Base-by-base conservation (phyloP, 2,888 invertebrate genomes). In the Drosophila affinis region DNA sequence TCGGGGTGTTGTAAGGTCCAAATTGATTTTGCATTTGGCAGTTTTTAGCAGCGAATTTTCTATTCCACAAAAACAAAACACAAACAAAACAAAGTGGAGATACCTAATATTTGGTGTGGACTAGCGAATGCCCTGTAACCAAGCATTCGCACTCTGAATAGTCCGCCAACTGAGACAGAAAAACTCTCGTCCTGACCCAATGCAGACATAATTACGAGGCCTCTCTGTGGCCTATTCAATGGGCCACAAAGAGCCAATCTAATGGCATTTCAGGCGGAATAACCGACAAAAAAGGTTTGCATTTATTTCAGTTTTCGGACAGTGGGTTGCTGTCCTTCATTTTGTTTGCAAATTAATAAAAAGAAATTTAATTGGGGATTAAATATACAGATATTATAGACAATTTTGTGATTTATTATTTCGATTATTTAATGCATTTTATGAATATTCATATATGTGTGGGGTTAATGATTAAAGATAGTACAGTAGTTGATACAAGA, bases 11-110 rank as follows among this genome's bases (percentile, higher is more conserved):
- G 74, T 64, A 64, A 61, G 58, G 46, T 39, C 48, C 60, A 58
- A 73, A 73, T 73, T 61, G 65, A 74, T 65, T 72, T 60, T 51
- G 54, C 34, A 54, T 51, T 54, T 45, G 34, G 17, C 3, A 21
- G 45, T 49, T 62, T 52, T 65, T 21, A 39, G n/a, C n/a, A 45
- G 18, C 21, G 54, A 45, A 45, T 58, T 58, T 72, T 47, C 46
- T 27, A 47, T 72, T 44, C 62, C 29, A 9, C 34, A 18, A 60
- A 14, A 60, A 70, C 18, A 55, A 55, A n/a, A n/a, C n/a, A 14
- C 44, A 55, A n/a, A 21, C 21, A 21, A 21, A 48, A n/a, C 6
- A 6, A 49, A 14, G 29, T 5, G 1, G 3, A 2, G 45, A n/a
- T n/a, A n/a, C n/a, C 6, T 7, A 14, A 39, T n/a, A 7, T 12